These are phyloP conservation scores for Pogonocichla stellata DNA, from an alignment of 2,113 vertebrate genomes.

Conservation along the genomic window DNA sequence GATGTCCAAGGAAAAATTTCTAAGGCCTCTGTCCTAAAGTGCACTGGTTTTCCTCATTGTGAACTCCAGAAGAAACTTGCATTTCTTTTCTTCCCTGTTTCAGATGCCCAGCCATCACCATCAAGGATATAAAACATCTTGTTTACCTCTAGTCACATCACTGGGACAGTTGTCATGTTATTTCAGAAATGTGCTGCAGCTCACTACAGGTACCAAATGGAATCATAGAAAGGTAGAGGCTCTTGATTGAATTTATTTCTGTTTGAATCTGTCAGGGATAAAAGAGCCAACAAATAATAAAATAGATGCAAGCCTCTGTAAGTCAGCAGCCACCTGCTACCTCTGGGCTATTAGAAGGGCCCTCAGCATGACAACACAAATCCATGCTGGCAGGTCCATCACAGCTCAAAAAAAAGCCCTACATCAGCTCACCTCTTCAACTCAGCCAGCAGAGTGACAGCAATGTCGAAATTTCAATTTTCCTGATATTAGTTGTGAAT, in stretches of 20 bases:
- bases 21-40: conserved; percentile 58
- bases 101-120: conserved; percentile 67
- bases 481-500: conserved; percentile 63
- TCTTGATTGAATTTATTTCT: conserved; percentile 70
- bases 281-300: conserved; percentile 78
- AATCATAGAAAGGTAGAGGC: conserved; percentile 61
- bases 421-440: conserved; percentile 17
- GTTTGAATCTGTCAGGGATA: conserved; percentile 72
- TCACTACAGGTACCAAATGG: conserved; percentile 65
- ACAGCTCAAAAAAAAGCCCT: conserved; percentile 60
- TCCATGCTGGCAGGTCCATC: conserved; percentile 72
- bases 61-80: conserved; percentile 35
- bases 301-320: conserved; percentile 74
- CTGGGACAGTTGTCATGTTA: conserved; percentile 65
- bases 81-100: conserved; percentile 53
- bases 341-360: conserved; percentile 57
- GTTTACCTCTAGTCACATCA: conserved; percentile 60
- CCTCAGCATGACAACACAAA: conserved; percentile 72
- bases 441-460: conserved; percentile 56
- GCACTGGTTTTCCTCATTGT: conserved; percentile 69
- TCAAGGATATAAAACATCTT: conserved; percentile 57
- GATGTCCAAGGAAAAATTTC: conserved; percentile 65
- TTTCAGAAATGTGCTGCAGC: conserved; percentile 62
- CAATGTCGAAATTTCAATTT: conserved; percentile 55
- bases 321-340: conserved; percentile 73